phyloP scores from a whole-genome alignment of 2,888 invertebrate genomes.

The Idaea aversata region DNA sequence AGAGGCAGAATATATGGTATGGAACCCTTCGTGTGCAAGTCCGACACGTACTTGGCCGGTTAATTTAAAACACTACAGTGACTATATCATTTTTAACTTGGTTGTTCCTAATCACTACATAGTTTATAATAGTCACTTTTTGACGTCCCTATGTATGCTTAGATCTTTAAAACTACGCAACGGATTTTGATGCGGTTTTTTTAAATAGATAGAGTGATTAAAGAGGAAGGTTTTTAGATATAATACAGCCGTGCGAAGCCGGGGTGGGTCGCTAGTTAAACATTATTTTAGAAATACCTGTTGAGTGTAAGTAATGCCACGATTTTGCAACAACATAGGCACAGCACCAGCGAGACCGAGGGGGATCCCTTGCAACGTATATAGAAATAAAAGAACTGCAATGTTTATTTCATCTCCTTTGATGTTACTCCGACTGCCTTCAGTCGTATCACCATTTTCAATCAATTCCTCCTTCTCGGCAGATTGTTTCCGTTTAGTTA shows the following conservation, averaged over 20 bases:
- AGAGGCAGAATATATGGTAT: no score
- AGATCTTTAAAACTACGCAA: no score
- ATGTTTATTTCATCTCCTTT: slow-evolving; percentile 91
- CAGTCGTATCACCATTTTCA: slow-evolving; percentile 63
- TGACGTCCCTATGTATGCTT: no score
- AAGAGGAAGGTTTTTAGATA: no score
- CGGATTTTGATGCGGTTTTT: no score
- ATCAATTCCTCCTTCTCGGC: slow-evolving; percentile 64
- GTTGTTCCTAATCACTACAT: no score
- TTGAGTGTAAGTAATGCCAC: slow-evolving; percentile 95
- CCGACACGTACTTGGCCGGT: no score
- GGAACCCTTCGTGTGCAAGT: no score
- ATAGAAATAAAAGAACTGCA: slow-evolving; percentile 92
- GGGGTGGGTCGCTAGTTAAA: no score
- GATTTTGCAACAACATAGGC: slow-evolving; percentile 96
- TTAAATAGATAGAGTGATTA: no score
- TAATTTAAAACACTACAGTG: not conserved
- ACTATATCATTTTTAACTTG: slow-evolving; percentile 10
- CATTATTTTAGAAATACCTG: slow-evolving; percentile 78
- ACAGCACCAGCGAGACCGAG: slow-evolving; percentile 96
- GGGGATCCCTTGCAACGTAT: slow-evolving; percentile 97
- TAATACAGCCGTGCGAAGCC: no score
- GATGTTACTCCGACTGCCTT: slow-evolving; percentile 68
- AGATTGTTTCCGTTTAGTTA: slow-evolving; percentile 67
- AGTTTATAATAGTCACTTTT: no score